Percentiles rank a stretch among this genome's conserved stretches.
Conservation (phyloP, 2,888 invertebrate genomes). For the Ormyrus rosae region DNA sequence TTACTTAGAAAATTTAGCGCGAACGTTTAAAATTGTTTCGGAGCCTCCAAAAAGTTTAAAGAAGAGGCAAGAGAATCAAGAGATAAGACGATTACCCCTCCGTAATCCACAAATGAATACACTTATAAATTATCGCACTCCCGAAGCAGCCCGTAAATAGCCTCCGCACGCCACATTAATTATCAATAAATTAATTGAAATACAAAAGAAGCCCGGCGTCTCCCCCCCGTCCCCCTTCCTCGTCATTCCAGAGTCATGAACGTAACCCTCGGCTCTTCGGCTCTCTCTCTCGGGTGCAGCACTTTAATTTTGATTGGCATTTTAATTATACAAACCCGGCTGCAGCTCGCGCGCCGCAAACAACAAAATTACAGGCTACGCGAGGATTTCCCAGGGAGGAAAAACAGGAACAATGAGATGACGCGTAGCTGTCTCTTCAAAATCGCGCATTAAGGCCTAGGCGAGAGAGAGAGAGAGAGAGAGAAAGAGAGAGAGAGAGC, state of each 20-base stretch:
- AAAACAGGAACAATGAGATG: conserved; percentile 42
- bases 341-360: conserved; percentile 9
- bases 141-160: conserved; percentile 8
- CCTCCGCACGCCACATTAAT: conserved; percentile 3
- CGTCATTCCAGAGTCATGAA: conserved; percentile 34
- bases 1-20: no score
- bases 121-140: conserved; percentile 28
- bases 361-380: conserved; percentile 44
- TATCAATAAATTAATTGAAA: conserved; percentile 48
- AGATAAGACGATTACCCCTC: no score
- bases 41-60: background rate
- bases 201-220: conserved; percentile 10
- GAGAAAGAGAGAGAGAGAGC: background rate
- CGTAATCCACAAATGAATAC: no score
- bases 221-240: background rate
- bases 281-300: background rate
- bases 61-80: background rate
- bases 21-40: background rate
- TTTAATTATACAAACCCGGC: conserved; percentile 47
- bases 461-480: background rate
- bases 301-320: conserved; percentile 53
- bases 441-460: conserved; percentile 45
- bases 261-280: conserved; percentile 6
- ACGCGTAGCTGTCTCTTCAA: conserved; percentile 41
- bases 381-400: conserved; percentile 14